Evolutionary conservation across 2,113 vertebrate genomes (phyloP).

Genomic region (Xiphorhynchus elegans): DNA sequence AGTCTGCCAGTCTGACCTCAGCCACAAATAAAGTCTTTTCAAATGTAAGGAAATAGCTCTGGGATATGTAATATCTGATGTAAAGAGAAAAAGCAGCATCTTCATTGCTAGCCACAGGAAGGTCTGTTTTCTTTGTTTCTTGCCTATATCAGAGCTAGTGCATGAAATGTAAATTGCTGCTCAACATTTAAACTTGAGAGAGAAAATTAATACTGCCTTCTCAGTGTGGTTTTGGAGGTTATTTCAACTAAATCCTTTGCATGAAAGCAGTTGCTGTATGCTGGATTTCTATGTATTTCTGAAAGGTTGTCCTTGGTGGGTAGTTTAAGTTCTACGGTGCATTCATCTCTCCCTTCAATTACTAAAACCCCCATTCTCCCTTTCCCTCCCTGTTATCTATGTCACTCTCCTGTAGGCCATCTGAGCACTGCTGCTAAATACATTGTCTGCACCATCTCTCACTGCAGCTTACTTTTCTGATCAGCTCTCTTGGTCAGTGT

Average conservation of each 20-base stretch:
- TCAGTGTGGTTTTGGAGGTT: conserved; percentile 14
- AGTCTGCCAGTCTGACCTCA: conserved; percentile 43
- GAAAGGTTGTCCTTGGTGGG: neutral
- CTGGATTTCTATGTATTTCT: conserved; percentile 16
- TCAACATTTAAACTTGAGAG: conserved; percentile 20
- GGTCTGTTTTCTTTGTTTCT: conserved; percentile 31
- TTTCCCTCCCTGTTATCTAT: neutral
- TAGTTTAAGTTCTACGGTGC: conserved; percentile 3
- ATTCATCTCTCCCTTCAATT: conserved; percentile 31
- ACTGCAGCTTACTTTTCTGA: neutral
- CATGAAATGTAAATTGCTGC: conserved; percentile 59
- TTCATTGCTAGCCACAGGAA: conserved; percentile 23
- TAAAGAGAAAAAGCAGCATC: neutral
- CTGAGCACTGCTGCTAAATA: neutral
- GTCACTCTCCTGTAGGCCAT: neutral
- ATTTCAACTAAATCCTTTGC: conserved; percentile 43
- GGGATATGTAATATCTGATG: neutral
- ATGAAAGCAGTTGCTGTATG: neutral
- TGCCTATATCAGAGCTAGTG: conserved; percentile 42
- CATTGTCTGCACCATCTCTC: neutral
- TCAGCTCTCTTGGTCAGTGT: neutral
- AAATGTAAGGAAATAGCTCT: conserved; percentile 27
- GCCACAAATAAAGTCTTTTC: conserved; percentile 34
- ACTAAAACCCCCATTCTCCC: neutral
- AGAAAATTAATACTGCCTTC: conserved; percentile 36